Percentiles rank a stretch among this genome's conserved stretches.
Conservation (phyloP, 2,113 vertebrate genomes). For the Macrotis lagotis region DNA sequence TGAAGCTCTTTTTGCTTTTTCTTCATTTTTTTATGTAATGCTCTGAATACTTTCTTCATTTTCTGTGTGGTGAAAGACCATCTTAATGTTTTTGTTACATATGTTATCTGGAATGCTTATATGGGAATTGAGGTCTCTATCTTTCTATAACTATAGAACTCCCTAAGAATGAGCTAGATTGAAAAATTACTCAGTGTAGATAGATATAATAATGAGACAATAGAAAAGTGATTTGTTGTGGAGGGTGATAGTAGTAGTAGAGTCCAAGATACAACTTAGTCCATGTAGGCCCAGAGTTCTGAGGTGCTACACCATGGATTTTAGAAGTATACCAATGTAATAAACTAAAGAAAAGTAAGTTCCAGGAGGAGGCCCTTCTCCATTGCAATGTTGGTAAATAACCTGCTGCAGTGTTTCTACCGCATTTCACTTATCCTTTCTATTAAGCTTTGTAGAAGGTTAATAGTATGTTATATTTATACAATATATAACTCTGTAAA, state of each 20-base stretch:
- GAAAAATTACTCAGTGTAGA: not conserved
- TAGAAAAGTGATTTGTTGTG: not conserved
- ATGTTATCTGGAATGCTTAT: not conserved
- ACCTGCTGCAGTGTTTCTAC: not conserved
- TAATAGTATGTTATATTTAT: not conserved
- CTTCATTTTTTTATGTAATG: not conserved
- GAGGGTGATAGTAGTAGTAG: not conserved
- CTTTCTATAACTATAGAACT: not conserved
- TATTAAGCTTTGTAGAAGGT: not conserved
- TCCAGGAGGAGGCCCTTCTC: not conserved
- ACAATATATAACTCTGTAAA: not conserved
- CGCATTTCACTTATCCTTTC: not conserved
- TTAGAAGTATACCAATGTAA: not conserved
- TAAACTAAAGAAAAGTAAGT: not conserved
- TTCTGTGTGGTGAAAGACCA: not conserved
- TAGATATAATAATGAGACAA: not conserved
- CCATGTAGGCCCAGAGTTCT: not conserved
- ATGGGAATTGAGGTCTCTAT: not conserved
- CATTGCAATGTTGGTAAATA: not conserved
- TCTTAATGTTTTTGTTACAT: not conserved
- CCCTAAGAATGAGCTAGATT: not conserved
- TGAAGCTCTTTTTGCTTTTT: not conserved
- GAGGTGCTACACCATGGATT: not conserved
- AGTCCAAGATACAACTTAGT: not conserved
- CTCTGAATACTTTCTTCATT: not conserved